Conservation (phyloP, 2,888 invertebrate species). For the Tanypteryx hageni region DNA sequence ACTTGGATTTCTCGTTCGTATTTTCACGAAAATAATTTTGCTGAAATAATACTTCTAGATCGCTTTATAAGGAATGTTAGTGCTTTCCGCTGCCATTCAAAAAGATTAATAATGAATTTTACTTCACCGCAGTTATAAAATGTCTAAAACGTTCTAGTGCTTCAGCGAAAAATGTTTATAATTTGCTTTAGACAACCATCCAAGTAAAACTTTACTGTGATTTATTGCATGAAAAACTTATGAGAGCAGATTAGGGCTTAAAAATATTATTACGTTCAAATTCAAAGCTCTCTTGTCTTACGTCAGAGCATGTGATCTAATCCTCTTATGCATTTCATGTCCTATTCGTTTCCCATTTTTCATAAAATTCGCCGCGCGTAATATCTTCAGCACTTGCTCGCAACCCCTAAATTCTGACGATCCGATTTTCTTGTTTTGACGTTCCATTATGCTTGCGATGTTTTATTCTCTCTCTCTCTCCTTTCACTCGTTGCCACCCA, state of each 20-base stretch:
- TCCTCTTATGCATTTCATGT: slow-evolving; percentile 9
- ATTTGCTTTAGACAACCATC: too few species aligned
- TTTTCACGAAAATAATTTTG: too few species aligned
- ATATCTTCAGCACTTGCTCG: slow-evolving; percentile 10
- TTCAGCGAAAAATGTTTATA: too few species aligned
- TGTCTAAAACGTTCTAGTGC: too few species aligned
- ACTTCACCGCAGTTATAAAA: too few species aligned
- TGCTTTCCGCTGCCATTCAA: too few species aligned
- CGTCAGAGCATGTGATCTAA: not conserved
- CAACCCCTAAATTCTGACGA: not conserved
- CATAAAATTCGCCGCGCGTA: not conserved
- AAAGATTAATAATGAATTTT: too few species aligned
- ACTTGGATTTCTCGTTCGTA: too few species aligned
- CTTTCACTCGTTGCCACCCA: not conserved
- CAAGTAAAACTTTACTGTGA: not conserved
- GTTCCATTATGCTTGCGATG: not conserved
- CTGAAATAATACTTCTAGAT: too few species aligned
- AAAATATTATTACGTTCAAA: not conserved
- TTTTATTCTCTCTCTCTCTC: not conserved
- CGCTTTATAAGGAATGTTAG: too few species aligned
- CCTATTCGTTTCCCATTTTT: not conserved
- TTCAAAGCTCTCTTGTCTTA: not conserved
- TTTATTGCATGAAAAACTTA: not conserved
- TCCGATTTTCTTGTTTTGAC: not conserved
- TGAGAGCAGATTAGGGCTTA: not conserved